phyloP scores from a whole-genome alignment of 2,797 vertebrate species.

The Sebastes jordani region DNA sequence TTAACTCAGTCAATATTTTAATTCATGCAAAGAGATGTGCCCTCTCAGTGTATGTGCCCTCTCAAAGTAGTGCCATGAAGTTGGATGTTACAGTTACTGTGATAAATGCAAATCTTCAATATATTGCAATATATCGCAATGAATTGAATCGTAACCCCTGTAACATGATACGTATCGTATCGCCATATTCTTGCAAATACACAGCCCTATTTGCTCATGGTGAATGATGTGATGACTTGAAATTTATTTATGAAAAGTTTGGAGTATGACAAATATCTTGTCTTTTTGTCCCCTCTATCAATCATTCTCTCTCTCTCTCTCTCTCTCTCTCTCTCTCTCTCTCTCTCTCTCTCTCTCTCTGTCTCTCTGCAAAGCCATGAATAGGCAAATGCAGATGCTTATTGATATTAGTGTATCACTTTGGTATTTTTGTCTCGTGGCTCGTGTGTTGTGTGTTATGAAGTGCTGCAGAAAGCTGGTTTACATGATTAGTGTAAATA shows the following conservation, averaged over 20 bases:
- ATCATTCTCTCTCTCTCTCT: not conserved
- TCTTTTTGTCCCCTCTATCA: fast-evolving
- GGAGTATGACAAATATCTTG: not conserved
- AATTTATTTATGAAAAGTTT: not conserved
- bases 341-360: not conserved
- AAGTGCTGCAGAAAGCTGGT: not conserved
- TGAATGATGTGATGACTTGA: not conserved
- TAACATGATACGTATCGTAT: too few species aligned
- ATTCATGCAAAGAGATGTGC: too few species aligned
- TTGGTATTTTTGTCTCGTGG: not conserved
- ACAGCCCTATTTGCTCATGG: too few species aligned
- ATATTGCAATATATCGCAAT: too few species aligned
- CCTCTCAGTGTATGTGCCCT: too few species aligned
- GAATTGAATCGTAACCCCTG: too few species aligned
- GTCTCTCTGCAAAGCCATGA: not conserved
- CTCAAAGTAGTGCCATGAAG: too few species aligned
- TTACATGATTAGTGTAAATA: not conserved
- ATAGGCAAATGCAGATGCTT: not conserved
- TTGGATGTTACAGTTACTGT: too few species aligned
- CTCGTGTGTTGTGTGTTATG: not conserved
- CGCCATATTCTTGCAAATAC: fast-evolving
- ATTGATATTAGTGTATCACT: not conserved
- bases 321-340: not conserved
- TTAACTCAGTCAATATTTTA: too few species aligned
- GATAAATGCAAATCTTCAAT: too few species aligned